These are phyloP conservation scores for Parnassius smintheus DNA, from an alignment of 2,888 invertebrate genomes.

Conservation along the genomic window DNA sequence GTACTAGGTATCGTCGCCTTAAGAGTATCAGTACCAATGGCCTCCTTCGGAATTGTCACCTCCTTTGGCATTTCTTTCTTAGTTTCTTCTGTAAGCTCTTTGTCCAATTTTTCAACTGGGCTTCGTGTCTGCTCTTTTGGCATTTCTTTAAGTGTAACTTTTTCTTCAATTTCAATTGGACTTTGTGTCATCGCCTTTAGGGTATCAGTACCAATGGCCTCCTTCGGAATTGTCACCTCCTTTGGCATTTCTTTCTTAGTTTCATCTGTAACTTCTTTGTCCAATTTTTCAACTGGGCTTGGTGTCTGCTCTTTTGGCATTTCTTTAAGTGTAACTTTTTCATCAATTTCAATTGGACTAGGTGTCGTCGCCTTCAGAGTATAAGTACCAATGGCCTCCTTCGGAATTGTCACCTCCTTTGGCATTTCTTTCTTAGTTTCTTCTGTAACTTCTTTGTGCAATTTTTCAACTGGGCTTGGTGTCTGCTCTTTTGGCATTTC, in stretches of 20 bases:
- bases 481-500: neutral
- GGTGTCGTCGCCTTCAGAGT: neutral
- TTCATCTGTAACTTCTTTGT: neutral
- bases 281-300: constrained; percentile 20
- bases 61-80: neutral
- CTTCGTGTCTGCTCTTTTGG: too few relatives aligned
- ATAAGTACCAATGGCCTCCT: neutral
- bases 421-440: neutral
- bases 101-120: too few relatives aligned
- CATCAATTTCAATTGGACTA: neutral
- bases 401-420: neutral
- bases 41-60: neutral
- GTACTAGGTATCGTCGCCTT: neutral
- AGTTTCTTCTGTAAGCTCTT: neutral
- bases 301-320: constrained; percentile 24
- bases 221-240: too few relatives aligned
- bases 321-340: neutral
- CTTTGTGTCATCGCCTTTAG: too few relatives aligned
- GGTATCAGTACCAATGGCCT: too few relatives aligned
- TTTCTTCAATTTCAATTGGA: too few relatives aligned
- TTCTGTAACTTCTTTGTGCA: neutral
- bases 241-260: neutral
- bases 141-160: too few relatives aligned
- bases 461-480: neutral
- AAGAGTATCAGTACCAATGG: neutral